These are phyloP conservation scores for Heteromyza rotundicornis DNA, from an alignment of 2,888 invertebrate species.

Conservation along the genomic window DNA sequence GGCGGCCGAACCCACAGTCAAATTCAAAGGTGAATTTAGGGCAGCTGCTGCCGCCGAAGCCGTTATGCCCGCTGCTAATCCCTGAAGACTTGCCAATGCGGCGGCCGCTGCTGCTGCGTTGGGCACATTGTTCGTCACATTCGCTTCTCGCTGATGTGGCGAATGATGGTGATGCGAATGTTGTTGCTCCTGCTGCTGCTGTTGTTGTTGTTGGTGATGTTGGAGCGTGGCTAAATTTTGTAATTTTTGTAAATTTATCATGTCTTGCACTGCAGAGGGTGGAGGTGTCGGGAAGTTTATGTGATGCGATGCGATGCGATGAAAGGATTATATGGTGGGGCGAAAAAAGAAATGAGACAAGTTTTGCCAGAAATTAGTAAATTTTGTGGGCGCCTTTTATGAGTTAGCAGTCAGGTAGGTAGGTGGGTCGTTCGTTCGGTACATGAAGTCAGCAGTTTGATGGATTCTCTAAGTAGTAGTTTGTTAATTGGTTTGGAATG, in stretches of 20 bases:
- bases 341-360: slow-evolving; percentile 21
- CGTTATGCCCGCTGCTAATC: slow-evolving; percentile 61
- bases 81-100: slow-evolving; percentile 71
- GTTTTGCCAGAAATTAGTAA: slow-evolving; percentile 32
- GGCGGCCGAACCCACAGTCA: slow-evolving; percentile 71
- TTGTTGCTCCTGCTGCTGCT: slow-evolving; percentile 42
- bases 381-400: slow-evolving; percentile 21
- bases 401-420: slow-evolving; percentile 5
- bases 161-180: slow-evolving; percentile 65
- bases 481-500: no score
- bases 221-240: slow-evolving; percentile 79
- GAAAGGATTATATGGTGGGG: neutral
- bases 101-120: slow-evolving; percentile 30
- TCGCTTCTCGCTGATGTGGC: slow-evolving; percentile 32
- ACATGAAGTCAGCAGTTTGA: slow-evolving; percentile 18
- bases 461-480: slow-evolving; percentile 17
- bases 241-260: slow-evolving; percentile 69
- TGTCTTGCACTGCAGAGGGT: slow-evolving; percentile 61
- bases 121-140: neutral
- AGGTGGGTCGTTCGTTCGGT: neutral
- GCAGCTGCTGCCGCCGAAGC: slow-evolving; percentile 65
- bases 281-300: slow-evolving; percentile 4
- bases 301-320: neutral
- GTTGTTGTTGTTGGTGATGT: slow-evolving; percentile 64
- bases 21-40: slow-evolving; percentile 82